Base-by-base conservation (phyloP, 2,888 invertebrate species). In the Liodrosophila aerea region DNA sequence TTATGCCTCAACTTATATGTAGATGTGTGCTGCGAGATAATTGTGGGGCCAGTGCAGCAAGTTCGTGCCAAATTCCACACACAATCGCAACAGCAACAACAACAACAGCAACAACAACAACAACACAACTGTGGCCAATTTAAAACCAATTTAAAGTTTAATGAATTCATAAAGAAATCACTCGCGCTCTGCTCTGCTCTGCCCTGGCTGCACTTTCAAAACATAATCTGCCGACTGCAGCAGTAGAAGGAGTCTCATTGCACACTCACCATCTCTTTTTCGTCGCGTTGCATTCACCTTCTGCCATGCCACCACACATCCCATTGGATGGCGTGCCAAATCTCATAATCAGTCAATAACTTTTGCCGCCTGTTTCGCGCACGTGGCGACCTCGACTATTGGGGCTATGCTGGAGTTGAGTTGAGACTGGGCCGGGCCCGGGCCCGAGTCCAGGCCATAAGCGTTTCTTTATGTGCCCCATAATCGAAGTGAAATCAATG, bases 261-360 rank as follows among this genome's bases (percentile, higher is more conserved):
- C 22, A 22, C 22, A 22, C 22, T 22, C 5, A 2, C 22, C 22
- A 22, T 22, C 22, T 22, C 22, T 22, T 5, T 22, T 22, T 22
- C 22, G 15, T 36, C 29, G 18, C 27, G 57, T 49, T 45, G 73
- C 73, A 68, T 71, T 71, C 68, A 66, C 69, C 54, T 49, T 44
- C 34, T 39, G 41, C 60, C 44, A 36, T 57, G 37, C 44, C 22
- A 22, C 22, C n/a, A n/a, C n/a, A n/a, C n/a, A n/a, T n/a, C n/a
- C 2, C 22, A 22, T 22, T 5, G 22, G 66, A 77, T 83, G 85
- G 83, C 83, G 86, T 84, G 83, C 83, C 83, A 84, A 84, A 84
- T 84, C 86, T 86, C 86, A 84, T 84, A 84, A 86, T 84, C 83
- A 84, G 83, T 84, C 83, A 84, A 84, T 84, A 86, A 86, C 82